Percentiles rank a stretch among this genome's conserved stretches.
Evolutionary conservation across 2,113 vertebrate genomes (phyloP).

Genomic region (Tenebrosternarchus preto): DNA sequence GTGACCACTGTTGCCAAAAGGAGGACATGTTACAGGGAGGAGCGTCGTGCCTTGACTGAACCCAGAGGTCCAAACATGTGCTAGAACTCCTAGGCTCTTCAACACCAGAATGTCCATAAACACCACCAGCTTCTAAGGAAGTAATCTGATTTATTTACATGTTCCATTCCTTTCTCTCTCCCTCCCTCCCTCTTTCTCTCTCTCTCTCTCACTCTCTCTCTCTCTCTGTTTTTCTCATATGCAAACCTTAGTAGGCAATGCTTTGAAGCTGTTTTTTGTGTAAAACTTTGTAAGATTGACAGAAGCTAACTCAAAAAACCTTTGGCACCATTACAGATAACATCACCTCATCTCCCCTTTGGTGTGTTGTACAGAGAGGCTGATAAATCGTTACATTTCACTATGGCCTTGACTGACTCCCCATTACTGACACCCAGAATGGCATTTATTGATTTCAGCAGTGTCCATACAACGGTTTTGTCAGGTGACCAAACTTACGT

Average conservation of each 20-base stretch:
- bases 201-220: constrained; percentile 16
- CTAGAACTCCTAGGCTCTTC: constrained; percentile 34
- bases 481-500: not conserved
- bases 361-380: constrained; percentile 16
- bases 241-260: constrained; percentile 5
- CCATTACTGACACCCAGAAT: constrained; percentile 1
- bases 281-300: constrained; percentile 31
- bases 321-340: constrained; percentile 2
- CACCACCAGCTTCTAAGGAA: constrained; percentile 43
- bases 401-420: not conserved
- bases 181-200: constrained; percentile 22
- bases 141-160: constrained; percentile 24
- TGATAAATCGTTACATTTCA: constrained; percentile 16
- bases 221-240: constrained; percentile 30
- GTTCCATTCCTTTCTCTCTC: not conserved
- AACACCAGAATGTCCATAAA: constrained; percentile 1
- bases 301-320: not conserved
- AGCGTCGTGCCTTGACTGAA: constrained; percentile 17
- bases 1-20: not conserved
- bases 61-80: constrained; percentile 47
- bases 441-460: constrained; percentile 29
- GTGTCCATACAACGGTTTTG: constrained; percentile 7
- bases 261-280: constrained; percentile 34
- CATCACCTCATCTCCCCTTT: constrained; percentile 6
- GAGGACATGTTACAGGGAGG: constrained; percentile 32